Conservation (phyloP, 1,140 invertebrate species). For the Penaeus vannamei region DNA sequence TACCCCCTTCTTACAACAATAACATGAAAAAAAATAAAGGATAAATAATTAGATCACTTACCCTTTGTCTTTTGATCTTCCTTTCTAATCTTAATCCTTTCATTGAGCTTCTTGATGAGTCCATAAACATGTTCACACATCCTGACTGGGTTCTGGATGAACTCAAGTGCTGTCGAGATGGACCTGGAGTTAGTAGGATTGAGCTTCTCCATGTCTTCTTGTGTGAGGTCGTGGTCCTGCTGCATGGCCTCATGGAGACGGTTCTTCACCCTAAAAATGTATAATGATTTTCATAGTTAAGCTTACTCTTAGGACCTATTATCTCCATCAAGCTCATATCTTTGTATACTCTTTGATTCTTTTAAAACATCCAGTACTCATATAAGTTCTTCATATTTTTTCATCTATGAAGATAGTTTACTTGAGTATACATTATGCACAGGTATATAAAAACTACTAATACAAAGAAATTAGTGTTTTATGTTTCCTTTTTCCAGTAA, state of each 20-base stretch:
- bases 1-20: background rate
- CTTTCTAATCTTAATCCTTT: conserved; percentile 84
- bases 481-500: too few species aligned
- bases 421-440: too few species aligned
- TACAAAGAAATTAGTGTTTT: too few species aligned
- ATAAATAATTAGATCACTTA: conserved; percentile 69
- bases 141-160: conserved; percentile 95
- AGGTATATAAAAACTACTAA: too few species aligned
- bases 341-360: too few species aligned
- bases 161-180: conserved; percentile 90
- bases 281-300: background rate
- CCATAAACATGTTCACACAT: conserved; percentile 92
- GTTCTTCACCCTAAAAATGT: conserved; percentile 87
- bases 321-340: too few species aligned
- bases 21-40: background rate
- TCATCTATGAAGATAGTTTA: too few species aligned
- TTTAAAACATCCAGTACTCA: too few species aligned
- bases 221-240: conserved; percentile 89
- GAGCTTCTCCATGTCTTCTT: conserved; percentile 87
- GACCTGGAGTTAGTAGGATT: conserved; percentile 87
- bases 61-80: conserved; percentile 91
- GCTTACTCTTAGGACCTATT: too few species aligned
- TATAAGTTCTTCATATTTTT: too few species aligned
- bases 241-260: conserved; percentile 94
- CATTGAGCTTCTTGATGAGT: conserved; percentile 88